phyloP scores from a whole-genome alignment of 2,797 vertebrate species.

The Parambassis ranga region DNA sequence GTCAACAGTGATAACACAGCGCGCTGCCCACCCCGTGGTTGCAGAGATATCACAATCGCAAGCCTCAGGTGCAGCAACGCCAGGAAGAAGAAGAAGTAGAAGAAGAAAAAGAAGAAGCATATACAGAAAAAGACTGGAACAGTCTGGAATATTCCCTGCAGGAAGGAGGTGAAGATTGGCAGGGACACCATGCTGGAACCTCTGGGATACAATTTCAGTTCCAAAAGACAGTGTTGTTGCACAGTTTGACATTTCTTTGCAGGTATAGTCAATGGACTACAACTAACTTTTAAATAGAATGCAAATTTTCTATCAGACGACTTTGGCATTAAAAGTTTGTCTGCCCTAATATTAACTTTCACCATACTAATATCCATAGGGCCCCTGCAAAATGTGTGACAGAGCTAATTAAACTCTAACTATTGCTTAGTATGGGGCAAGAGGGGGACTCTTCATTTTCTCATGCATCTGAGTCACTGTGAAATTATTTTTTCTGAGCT shows the following conservation, averaged over 20 bases:
- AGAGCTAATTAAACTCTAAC: conserved; percentile 53
- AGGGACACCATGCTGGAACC: conserved; percentile 16
- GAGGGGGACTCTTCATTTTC: conserved; percentile 26
- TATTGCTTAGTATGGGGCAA: not conserved
- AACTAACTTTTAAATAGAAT: conserved; percentile 13
- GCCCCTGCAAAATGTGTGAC: conserved; percentile 34
- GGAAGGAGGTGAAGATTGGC: conserved; percentile 35
- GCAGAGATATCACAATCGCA: conserved; percentile 59
- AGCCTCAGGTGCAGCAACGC: conserved; percentile 46
- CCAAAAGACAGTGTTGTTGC: conserved; percentile 29
- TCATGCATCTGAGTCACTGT: conserved; percentile 49
- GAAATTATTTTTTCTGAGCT: conserved; percentile 55
- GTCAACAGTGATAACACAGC: conserved; percentile 59
- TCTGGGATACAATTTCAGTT: conserved; percentile 41
- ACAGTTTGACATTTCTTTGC: not conserved
- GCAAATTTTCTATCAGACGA: conserved; percentile 4
- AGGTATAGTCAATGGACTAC: not conserved
- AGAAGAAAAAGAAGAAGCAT: not conserved
- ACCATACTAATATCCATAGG: conserved; percentile 13
- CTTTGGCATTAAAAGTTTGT: not conserved
- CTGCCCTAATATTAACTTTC: conserved; percentile 7
- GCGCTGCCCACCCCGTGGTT: conserved; percentile 38
- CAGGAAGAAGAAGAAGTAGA: conserved; percentile 9
- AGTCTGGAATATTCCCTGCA: conserved; percentile 32
- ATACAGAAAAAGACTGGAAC: conserved; percentile 21